These are phyloP conservation scores for Noctua comes DNA, from an alignment of 2,888 invertebrate genomes.

Conservation along the genomic window DNA sequence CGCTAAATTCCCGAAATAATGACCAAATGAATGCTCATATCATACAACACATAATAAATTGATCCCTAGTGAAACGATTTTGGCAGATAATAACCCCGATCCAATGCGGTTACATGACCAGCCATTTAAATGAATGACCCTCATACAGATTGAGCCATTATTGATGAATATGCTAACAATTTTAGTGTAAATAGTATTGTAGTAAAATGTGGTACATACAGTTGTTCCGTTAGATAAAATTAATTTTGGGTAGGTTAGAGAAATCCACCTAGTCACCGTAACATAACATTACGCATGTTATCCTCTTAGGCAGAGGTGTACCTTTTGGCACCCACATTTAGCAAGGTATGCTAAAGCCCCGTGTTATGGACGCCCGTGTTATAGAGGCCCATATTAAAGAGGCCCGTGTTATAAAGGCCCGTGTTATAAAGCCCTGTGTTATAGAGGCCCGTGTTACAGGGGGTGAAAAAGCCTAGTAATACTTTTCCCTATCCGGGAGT, in stretches of 20 bases:
- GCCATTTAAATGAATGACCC: background rate
- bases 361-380: background rate
- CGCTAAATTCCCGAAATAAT: background rate
- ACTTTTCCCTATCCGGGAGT: no score
- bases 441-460: no score
- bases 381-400: no score
- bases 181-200: background rate
- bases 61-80: constrained; percentile 35
- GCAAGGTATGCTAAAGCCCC: background rate
- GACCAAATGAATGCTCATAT: background rate
- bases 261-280: background rate
- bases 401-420: no score
- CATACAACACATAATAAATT: background rate
- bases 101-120: background rate
- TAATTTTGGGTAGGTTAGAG: background rate
- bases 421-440: no score
- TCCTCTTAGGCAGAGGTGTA: background rate
- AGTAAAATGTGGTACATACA: background rate
- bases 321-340: background rate
- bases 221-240: background rate
- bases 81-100: constrained; percentile 23
- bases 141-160: background rate
- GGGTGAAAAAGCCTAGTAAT: no score
- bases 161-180: background rate
- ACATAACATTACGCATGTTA: background rate